Base-by-base conservation (phyloP, 2,113 vertebrate species). In the Glareola pratincola region DNA sequence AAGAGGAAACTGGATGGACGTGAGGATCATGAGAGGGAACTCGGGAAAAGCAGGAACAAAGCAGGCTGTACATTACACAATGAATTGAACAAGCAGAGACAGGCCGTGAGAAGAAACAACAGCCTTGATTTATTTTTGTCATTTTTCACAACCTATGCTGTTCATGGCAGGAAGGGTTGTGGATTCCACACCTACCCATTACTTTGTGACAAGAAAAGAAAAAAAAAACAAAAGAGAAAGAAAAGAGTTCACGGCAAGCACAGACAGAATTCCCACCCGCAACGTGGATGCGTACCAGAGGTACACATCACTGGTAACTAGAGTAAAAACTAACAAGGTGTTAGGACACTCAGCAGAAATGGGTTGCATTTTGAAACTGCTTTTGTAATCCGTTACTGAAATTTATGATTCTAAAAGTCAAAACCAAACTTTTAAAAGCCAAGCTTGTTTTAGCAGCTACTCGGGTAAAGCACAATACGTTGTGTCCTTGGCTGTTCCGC, bases 281-380 rank as follows among this genome's bases (percentile, higher is more conserved):
- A 10, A 48, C 22, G 50, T 3, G 1, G 14, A 14, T 37, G 30
- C 1, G 0, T 27, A n/a, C 27, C 4, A 0, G 50, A 47, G 26
- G 34, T n/a, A n/a, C n/a, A 29, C 51, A n/a, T 27, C 2, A 37
- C 19, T 4, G 39, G 14, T 14, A 74, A 43, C n/a, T 8, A 7
- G 41, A 69, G 30, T 9, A 10, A 43, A 32, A 62, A 41, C 12
- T 4, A 39, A 20, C 12, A 22, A 30, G 19, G 59, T 26, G 43
- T 69, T 22, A 64, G 50, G 54, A n/a, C 27, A 9, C 54, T 45
- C 26, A 34, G 32, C 32, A 39, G 43, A 24, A 51, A 69, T 1
- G 12, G 41, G 32, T 5, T n/a, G 18, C 5, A 9, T 32, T 81
- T 37, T 39, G 48, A 63, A 56, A 45, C 11, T 5, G 10, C 41